Conservation (phyloP, 2,888 invertebrate species). For the Galerucella pusilla region DNA sequence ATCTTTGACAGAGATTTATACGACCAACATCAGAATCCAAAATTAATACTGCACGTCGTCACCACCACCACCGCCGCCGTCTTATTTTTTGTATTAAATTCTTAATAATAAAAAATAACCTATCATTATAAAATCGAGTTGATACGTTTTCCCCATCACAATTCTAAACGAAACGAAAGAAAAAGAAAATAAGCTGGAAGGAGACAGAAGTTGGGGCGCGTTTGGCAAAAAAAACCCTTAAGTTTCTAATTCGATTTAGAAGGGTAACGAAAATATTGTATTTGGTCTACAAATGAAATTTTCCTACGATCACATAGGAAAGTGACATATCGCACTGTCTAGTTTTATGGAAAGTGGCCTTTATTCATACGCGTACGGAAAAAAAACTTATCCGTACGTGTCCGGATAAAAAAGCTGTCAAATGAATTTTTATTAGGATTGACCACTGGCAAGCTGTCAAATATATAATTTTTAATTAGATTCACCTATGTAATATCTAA, state of each 20-base stretch:
- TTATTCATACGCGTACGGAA: too few relatives aligned
- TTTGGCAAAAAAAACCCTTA: neutral
- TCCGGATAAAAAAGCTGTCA: too few relatives aligned
- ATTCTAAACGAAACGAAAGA: slow-evolving; percentile 8
- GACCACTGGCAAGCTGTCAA: too few relatives aligned
- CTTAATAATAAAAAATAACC: slow-evolving; percentile 61
- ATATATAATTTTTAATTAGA: too few relatives aligned
- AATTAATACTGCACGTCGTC: slow-evolving; percentile 47
- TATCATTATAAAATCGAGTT: slow-evolving; percentile 57
- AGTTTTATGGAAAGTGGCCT: too few relatives aligned
- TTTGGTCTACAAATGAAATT: too few relatives aligned
- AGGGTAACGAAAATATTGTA: neutral
- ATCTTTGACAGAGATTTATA: slow-evolving; percentile 53
- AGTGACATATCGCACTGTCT: too few relatives aligned
- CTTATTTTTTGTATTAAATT: slow-evolving; percentile 49
- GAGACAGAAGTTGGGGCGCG: slow-evolving; percentile 3
- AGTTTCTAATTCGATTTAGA: neutral
- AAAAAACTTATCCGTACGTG: too few relatives aligned
- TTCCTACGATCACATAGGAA: too few relatives aligned
- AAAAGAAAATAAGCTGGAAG: slow-evolving; percentile 9
- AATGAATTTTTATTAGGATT: too few relatives aligned
- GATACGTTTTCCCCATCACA: slow-evolving; percentile 47
- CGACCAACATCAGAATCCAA: slow-evolving; percentile 50
- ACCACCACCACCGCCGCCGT: slow-evolving; percentile 30
- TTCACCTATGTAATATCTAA: too few relatives aligned